Percentiles rank a stretch among this genome's conserved stretches.
These are phyloP conservation scores for Chrysopa pallens DNA, from an alignment of 1,140 invertebrate genomes.

Conservation along the genomic window DNA sequence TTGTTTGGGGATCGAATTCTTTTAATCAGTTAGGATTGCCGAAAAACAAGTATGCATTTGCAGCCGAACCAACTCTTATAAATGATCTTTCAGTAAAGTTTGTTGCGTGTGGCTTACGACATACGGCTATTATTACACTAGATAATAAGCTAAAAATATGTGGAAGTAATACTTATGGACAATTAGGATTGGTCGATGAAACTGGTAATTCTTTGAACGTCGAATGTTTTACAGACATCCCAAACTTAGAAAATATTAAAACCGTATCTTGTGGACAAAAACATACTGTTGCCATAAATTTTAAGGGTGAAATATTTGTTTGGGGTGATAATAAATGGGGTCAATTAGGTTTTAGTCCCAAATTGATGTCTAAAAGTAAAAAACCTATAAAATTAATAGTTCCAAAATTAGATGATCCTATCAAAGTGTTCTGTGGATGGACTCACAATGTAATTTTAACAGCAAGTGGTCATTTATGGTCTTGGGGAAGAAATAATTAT, in stretches of 20 bases:
- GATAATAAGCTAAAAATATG: conserved; percentile 37
- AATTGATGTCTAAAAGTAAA: conserved; percentile 13
- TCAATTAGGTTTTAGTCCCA: conserved; percentile 37
- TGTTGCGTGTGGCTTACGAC: conserved; percentile 42
- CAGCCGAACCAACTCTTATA: conserved; percentile 23
- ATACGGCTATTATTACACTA: conserved; percentile 45
- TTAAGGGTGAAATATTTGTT: conserved; percentile 33
- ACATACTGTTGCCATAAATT: conserved; percentile 42
- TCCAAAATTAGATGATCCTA: conserved; percentile 29
- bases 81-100: conserved; percentile 18
- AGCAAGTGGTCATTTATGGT: conserved; percentile 34
- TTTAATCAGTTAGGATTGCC: conserved; percentile 51
- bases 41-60: conserved; percentile 23
- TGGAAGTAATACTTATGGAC: conserved; percentile 41
- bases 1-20: conserved; percentile 58
- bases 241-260: conserved; percentile 28
- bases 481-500: conserved; percentile 69
- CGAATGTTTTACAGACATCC: conserved; percentile 26
- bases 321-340: conserved; percentile 63
- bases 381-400: conserved; percentile 13
- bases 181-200: conserved; percentile 33
- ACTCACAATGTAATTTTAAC: conserved; percentile 46
- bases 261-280: conserved; percentile 52
- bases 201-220: conserved; percentile 7
- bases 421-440: conserved; percentile 40